Conservation (phyloP, 2,888 invertebrate species). For the Mamestra brassicae region DNA sequence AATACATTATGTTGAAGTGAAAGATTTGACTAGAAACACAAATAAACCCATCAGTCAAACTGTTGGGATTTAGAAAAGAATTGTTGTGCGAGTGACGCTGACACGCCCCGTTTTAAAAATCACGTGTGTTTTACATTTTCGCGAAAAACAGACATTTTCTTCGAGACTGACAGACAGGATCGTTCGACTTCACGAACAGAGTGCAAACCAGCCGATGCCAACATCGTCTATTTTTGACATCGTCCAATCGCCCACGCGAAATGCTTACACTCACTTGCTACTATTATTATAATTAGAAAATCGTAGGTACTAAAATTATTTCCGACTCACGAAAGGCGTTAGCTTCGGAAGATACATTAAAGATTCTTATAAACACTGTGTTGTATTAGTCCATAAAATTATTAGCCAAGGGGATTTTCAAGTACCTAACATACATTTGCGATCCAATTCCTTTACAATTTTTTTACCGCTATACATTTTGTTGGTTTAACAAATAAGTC, state of each 20-base stretch:
- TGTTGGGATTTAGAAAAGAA: constrained; percentile 28
- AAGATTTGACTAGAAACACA: constrained; percentile 18
- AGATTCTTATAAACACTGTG: constrained; percentile 32
- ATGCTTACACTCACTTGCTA: constrained; percentile 88
- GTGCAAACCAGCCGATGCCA: constrained; percentile 83
- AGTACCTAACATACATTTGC: not conserved
- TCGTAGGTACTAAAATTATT: constrained; percentile 82
- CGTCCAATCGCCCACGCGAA: constrained; percentile 86
- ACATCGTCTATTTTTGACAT: constrained; percentile 84
- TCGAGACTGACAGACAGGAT: constrained; percentile 71
- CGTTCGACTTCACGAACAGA: constrained; percentile 67
- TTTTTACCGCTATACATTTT: constrained; percentile 1
- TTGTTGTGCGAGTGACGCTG: constrained; percentile 32
- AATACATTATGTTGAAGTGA: constrained; percentile 10
- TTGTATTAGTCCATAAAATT: constrained; percentile 18
- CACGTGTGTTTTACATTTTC: constrained; percentile 39
- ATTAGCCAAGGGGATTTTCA: constrained; percentile 2
- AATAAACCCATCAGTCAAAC: constrained; percentile 52
- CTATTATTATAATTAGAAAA: constrained; percentile 87
- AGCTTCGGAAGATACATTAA: constrained; percentile 59
- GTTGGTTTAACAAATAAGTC: constrained; percentile 7
- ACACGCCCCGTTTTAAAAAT: constrained; percentile 30
- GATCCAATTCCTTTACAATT: constrained; percentile 9
- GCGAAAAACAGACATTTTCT: constrained; percentile 67
- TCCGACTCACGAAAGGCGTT: constrained; percentile 66